Evolutionary conservation across 2,888 invertebrate species (phyloP).

Genomic region (Cerceris rybyensis): DNA sequence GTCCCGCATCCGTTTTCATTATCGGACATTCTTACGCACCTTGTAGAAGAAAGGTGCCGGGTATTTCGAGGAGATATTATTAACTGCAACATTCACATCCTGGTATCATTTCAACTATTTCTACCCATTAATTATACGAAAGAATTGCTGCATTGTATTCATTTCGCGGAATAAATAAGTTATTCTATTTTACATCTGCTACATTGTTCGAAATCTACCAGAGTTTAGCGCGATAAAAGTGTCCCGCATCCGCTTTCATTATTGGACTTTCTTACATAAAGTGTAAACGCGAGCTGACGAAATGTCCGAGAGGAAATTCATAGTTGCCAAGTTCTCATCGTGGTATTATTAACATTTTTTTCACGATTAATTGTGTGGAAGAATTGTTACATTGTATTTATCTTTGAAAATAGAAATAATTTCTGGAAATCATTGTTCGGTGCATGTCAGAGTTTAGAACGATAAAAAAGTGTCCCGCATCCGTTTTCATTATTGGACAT

Average conservation of each 20-base stretch:
- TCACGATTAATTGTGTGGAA: no score
- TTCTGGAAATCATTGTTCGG: no score
- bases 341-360: not conserved
- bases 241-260: slow-evolving; percentile 17
- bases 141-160: no score
- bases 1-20: slow-evolving; percentile 17
- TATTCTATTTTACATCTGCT: no score
- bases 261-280: not conserved
- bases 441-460: slow-evolving; percentile 13
- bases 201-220: no score
- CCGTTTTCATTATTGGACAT: slow-evolving; percentile 10
- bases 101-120: not conserved
- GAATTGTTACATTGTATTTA: no score
- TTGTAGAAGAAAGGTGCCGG: not conserved
- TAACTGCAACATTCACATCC: not conserved
- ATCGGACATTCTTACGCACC: not conserved
- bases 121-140: no score
- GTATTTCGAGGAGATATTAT: not conserved
- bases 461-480: slow-evolving; percentile 28
- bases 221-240: slow-evolving; percentile 7
- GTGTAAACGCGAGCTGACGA: not conserved
- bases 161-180: no score
- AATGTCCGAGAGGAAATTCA: not conserved
- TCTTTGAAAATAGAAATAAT: no score
- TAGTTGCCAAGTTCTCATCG: not conserved